A percentile compares a stretch with the other conserved stretches of the same genome.
phyloP scores from a whole-genome alignment of 2,797 vertebrate genomes.

The Gobio occitaniae region DNA sequence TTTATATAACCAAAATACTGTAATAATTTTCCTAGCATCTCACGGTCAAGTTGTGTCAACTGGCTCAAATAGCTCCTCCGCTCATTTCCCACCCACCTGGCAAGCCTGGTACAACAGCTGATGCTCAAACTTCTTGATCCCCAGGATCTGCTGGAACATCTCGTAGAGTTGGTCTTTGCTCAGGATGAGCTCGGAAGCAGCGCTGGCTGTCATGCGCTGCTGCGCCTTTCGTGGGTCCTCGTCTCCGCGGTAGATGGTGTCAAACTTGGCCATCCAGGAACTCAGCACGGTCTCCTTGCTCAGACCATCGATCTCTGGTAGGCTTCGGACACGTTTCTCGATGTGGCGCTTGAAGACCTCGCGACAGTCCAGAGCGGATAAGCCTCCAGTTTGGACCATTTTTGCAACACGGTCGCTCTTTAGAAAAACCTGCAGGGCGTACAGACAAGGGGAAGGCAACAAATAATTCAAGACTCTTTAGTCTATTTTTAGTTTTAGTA shows the following conservation, averaged over 20 bases:
- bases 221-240: slow-evolving; percentile 98
- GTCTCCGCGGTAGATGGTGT: slow-evolving; percentile 97
- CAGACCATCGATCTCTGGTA: slow-evolving; percentile 97
- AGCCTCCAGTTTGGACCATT: slow-evolving; percentile 98
- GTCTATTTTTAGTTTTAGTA: too few species aligned
- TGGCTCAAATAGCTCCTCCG: background rate
- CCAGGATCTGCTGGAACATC: slow-evolving; percentile 99
- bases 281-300: slow-evolving; percentile 99
- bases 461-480: background rate
- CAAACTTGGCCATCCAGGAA: slow-evolving; percentile 99
- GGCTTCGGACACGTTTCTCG: slow-evolving; percentile 96
- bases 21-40: background rate
- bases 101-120: slow-evolving; percentile 98
- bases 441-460: background rate
- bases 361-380: slow-evolving; percentile 93
- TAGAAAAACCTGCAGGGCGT: slow-evolving; percentile 88
- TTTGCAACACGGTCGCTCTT: slow-evolving; percentile 98
- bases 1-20: background rate
- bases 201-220: slow-evolving; percentile 97
- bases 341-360: slow-evolving; percentile 99
- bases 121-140: slow-evolving; percentile 99
- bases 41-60: background rate
- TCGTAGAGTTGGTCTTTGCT: slow-evolving; percentile 99
- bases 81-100: slow-evolving; percentile 81
- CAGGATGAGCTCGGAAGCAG: slow-evolving; percentile 97